Evolutionary conservation across 2,888 invertebrate genomes (phyloP).

Genomic region (Eustalomyia histrio): DNA sequence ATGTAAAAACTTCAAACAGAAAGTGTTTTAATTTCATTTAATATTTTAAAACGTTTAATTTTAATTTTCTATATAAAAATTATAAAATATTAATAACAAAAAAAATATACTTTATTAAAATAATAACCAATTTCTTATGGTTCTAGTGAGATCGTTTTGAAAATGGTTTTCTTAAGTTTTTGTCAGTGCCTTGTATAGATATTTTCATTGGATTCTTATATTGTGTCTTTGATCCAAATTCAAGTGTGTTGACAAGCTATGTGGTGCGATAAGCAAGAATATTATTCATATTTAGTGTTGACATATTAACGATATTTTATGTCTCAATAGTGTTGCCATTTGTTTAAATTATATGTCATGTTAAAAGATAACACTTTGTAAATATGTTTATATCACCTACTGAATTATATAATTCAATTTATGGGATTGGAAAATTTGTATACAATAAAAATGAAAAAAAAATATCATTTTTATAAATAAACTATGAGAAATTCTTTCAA

Average conservation of each 20-base stretch:
- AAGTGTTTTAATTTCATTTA: background rate
- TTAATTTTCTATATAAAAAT: background rate
- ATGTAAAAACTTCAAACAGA: no score
- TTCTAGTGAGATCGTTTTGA: background rate
- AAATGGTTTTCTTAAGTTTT: background rate
- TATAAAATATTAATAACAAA: background rate
- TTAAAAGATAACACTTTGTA: background rate
- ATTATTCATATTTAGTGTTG: slow-evolving; percentile 41
- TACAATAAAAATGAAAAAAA: no score
- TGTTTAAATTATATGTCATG: background rate
- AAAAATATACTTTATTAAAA: background rate
- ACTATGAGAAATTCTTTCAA: no score
- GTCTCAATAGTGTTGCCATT: background rate
- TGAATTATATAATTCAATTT: background rate
- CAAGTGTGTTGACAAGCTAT: slow-evolving; percentile 46
- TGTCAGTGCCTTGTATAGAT: background rate
- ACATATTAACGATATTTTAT: slow-evolving; percentile 26
- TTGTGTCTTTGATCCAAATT: background rate
- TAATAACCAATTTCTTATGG: slow-evolving; percentile 7
- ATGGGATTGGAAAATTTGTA: no score
- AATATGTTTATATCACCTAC: background rate
- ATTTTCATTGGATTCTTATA: background rate
- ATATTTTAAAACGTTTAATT: background rate
- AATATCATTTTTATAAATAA: no score
- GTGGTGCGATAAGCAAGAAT: slow-evolving; percentile 35